These are phyloP conservation scores for Agrypnia vestita DNA, from an alignment of 1,140 invertebrate species.

Conservation along the genomic window DNA sequence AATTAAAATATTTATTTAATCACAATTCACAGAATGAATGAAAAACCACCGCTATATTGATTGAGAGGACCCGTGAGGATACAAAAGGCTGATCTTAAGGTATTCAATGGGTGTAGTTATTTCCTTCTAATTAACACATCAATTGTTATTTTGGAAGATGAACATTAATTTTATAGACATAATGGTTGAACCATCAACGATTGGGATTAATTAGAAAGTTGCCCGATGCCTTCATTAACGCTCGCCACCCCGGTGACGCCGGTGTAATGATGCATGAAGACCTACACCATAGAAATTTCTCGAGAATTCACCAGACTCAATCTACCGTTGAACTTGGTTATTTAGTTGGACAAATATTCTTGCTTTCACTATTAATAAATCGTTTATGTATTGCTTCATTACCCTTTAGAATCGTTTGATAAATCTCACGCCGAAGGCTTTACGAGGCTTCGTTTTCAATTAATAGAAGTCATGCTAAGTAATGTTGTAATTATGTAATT, in stretches of 20 bases:
- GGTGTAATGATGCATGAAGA: too few relatives aligned
- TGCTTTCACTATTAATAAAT: conserved; percentile 24
- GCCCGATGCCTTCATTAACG: neutral
- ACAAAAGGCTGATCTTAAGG: too few relatives aligned
- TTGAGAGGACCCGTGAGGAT: too few relatives aligned
- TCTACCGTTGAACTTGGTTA: neutral
- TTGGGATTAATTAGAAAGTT: conserved; percentile 14
- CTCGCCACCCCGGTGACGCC: neutral
- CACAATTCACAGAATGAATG: too few relatives aligned
- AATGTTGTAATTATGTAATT: neutral
- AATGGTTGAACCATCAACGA: too few relatives aligned
- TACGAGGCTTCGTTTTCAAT: conserved; percentile 9
- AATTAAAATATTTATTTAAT: too few relatives aligned
- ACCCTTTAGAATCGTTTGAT: neutral
- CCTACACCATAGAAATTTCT: conserved; percentile 8
- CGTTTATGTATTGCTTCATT: conserved; percentile 20
- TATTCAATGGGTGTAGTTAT: too few relatives aligned
- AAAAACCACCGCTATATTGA: too few relatives aligned
- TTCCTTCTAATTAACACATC: too few relatives aligned
- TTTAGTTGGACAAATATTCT: conserved; percentile 11
- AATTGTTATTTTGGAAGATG: too few relatives aligned
- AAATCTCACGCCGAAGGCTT: neutral
- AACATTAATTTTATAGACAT: too few relatives aligned
- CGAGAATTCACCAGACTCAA: neutral
- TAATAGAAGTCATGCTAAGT: neutral